Percentiles rank a stretch among this genome's conserved stretches.
Conservation (phyloP, 1,140 invertebrate genomes). For the Wiebesia pumilae region DNA sequence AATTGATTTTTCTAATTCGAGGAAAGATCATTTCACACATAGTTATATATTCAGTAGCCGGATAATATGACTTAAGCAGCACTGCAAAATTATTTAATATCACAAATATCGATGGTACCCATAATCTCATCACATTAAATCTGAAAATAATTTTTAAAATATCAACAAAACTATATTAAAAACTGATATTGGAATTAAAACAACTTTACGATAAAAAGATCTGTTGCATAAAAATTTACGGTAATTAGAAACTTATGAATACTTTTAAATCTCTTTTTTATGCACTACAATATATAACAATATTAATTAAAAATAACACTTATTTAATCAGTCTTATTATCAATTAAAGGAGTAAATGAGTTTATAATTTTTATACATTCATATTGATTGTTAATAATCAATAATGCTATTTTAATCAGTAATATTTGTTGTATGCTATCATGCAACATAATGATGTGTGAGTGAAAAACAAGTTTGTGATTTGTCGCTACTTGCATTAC, state of each 20-base stretch:
- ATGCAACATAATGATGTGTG: too few relatives aligned
- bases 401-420: too few relatives aligned
- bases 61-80: slow-evolving; percentile 57
- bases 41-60: slow-evolving; percentile 60
- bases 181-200: background rate
- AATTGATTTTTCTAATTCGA: slow-evolving; percentile 46
- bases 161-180: background rate
- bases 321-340: too few relatives aligned
- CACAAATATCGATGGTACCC: slow-evolving; percentile 73
- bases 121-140: slow-evolving; percentile 66
- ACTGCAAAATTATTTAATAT: slow-evolving; percentile 69
- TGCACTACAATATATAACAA: too few relatives aligned
- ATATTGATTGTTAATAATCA: background rate
- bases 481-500: too few relatives aligned
- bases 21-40: slow-evolving; percentile 70
- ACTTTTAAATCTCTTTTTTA: too few relatives aligned
- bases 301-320: too few relatives aligned
- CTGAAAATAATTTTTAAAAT: background rate
- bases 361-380: background rate
- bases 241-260: too few relatives aligned
- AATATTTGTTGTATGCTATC: too few relatives aligned
- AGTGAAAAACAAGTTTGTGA: too few relatives aligned
- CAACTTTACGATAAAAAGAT: too few relatives aligned
- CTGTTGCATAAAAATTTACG: too few relatives aligned
- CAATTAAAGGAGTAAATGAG: background rate